Base-by-base conservation (phyloP, 2,888 invertebrate genomes). In the Drosophila neonasuta region DNA sequence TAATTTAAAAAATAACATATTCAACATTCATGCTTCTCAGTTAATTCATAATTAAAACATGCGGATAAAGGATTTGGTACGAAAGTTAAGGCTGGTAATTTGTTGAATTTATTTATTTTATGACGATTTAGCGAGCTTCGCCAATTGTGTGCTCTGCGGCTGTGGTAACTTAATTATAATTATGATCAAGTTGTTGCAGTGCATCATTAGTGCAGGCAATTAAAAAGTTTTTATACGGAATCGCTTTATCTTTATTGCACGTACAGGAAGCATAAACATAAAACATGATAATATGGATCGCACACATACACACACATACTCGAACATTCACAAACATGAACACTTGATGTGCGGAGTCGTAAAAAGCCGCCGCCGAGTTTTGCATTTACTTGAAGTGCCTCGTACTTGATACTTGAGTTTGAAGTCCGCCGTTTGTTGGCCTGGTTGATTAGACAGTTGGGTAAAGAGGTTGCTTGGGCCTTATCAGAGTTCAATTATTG, bases 181-280 rank as follows among this genome's bases (percentile, higher is more conserved):
- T 73, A 83, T 74, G 81, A 79, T 84, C 86, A 82, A 79, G 86
- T 86, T 84, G 74, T 80, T 86, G 84, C 83, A 87, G 79, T 84
- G 87, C 84, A 87, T 84, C 87, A 84, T 87, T 84, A 84, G 87
- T 85, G 86, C 87, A 79, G 83, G 86, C 84, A 84, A 84, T 84
- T 84, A 87, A 86, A 84, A 84, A 84, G 80, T 84, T 85, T 82
- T 85, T 85, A 75, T 83, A 74, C 49, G 72, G 70, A 85, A 83
- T 74, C 83, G 77, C 75, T 84, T 84, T 84, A 84, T 84, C 83
- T 84, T 84, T 84, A 84, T 85, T 83, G 75, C 83, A 71, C 76
- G 78, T 76, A 82, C 78, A 80, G 67, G 80, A 69, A 68, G 72
- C 67, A 83, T 77, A 80, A 83, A 75, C 83, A 84, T 84, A 77